phyloP scores from a whole-genome alignment of 2,797 vertebrate species.

The Enteromius anoplus region DNA sequence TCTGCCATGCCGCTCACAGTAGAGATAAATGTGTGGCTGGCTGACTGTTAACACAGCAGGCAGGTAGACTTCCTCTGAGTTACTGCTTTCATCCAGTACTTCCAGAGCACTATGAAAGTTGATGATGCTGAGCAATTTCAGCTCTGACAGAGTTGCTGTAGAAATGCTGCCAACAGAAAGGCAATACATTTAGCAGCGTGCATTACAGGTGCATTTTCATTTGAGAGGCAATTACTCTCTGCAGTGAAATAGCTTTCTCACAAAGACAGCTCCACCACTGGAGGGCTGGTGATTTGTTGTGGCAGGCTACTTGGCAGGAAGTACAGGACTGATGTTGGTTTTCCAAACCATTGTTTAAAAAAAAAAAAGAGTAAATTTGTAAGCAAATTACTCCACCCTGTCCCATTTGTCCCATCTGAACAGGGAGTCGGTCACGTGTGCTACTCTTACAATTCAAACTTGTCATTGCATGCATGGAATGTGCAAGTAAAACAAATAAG shows the following conservation, averaged over 20 bases:
- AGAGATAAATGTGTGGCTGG: conserved; percentile 37
- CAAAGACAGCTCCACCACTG: conserved; percentile 32
- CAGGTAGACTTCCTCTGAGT: conserved; percentile 47
- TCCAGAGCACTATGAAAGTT: conserved; percentile 49
- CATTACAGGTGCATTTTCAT: conserved; percentile 59
- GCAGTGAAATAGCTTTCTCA: conserved; percentile 43
- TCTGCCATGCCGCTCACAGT: conserved; percentile 2
- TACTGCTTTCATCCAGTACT: conserved; percentile 39
- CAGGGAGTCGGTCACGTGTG: conserved; percentile 10
- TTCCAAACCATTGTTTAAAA: conserved; percentile 38
- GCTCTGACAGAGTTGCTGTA: conserved; percentile 47
- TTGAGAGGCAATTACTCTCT: conserved; percentile 51
- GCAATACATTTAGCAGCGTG: conserved; percentile 50
- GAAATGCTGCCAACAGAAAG: conserved; percentile 40
- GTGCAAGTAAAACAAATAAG: conserved; percentile 42
- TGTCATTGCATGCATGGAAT: conserved; percentile 56
- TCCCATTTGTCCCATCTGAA: conserved; percentile 27
- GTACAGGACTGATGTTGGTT: conserved; percentile 28
- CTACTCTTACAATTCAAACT: conserved; percentile 33
- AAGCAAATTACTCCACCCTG: conserved; percentile 31
- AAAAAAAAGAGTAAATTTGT: conserved; percentile 48
- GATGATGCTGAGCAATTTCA: conserved; percentile 52
- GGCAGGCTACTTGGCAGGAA: conserved; percentile 31
- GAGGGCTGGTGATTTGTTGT: conserved; percentile 43
- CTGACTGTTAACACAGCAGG: conserved; percentile 45